Conservation (phyloP, 2,888 invertebrate genomes). For the Pyrrhosoma nymphula region DNA sequence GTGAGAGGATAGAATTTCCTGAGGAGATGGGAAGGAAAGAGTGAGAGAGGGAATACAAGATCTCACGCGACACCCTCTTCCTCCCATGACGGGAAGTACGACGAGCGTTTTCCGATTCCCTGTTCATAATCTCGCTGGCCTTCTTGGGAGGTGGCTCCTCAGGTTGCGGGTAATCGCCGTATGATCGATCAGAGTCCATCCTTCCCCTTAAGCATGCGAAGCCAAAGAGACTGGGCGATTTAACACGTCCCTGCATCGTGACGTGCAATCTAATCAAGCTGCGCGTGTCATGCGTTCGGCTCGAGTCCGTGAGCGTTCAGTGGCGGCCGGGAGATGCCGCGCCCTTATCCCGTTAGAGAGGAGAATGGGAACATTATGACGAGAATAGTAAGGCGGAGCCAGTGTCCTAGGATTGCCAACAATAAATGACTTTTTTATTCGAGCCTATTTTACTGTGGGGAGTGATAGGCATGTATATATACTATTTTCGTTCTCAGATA, state of each 20-base stretch:
- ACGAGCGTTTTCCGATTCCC: neutral
- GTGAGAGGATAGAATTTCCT: no score
- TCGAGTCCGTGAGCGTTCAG: neutral
- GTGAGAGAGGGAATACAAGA: no score
- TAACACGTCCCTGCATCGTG: neutral
- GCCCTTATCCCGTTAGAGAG: neutral
- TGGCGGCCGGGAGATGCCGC: no score
- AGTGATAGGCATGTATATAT: no score
- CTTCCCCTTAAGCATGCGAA: neutral
- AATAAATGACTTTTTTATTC: no score
- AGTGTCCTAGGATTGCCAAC: no score
- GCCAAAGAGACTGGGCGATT: neutral
- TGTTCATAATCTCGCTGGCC: neutral
- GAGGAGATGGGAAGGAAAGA: no score
- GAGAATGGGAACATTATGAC: neutral
- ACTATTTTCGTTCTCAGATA: no score
- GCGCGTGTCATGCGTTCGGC: neutral
- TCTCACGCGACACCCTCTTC: no score
- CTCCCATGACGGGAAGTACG: neutral
- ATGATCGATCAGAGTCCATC: neutral
- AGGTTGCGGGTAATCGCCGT: neutral
- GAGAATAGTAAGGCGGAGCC: no score
- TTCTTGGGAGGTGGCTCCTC: neutral
- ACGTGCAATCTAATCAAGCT: neutral
- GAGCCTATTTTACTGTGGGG: no score